Conservation (phyloP, 2,888 invertebrate species). For the Drosophila leonis region DNA sequence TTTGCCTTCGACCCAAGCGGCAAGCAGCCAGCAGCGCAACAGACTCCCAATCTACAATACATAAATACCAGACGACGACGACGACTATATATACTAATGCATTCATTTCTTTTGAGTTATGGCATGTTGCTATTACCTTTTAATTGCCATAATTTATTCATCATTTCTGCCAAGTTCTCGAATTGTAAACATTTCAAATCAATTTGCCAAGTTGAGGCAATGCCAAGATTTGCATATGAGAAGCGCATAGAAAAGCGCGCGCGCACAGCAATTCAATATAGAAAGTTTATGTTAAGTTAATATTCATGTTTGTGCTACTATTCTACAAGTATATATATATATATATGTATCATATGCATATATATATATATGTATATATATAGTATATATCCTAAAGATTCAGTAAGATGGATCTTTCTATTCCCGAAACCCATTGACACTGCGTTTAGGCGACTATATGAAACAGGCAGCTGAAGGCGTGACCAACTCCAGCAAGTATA, state of each 20-base stretch:
- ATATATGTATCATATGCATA: neutral
- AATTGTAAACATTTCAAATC: neutral
- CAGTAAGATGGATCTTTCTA: neutral
- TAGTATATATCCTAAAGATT: neutral
- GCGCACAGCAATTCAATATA: neutral
- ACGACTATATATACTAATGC: constrained; percentile 3
- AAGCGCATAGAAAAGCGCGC: constrained; percentile 5
- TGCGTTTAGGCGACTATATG: neutral
- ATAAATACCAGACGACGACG: constrained; percentile 42
- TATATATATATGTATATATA: neutral
- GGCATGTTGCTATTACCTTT: constrained; percentile 35
- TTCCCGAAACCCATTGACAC: neutral
- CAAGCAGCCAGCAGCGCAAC: constrained; percentile 1
- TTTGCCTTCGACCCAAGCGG: constrained; percentile 23
- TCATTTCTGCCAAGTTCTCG: constrained; percentile 10
- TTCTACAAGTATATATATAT: neutral
- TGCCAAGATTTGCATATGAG: neutral
- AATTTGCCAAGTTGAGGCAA: neutral
- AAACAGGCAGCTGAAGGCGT: neutral
- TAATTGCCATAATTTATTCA: constrained; percentile 39
- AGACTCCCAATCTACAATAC: constrained; percentile 5
- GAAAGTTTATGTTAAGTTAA: neutral
- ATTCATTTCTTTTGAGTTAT: constrained; percentile 21
- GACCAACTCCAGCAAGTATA: neutral
- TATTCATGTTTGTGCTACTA: no score